Evolutionary conservation across 1,140 invertebrate genomes (phyloP), one percentile per base, ranked within the genome.

Genomic region (Uloborus diversus): DNA sequence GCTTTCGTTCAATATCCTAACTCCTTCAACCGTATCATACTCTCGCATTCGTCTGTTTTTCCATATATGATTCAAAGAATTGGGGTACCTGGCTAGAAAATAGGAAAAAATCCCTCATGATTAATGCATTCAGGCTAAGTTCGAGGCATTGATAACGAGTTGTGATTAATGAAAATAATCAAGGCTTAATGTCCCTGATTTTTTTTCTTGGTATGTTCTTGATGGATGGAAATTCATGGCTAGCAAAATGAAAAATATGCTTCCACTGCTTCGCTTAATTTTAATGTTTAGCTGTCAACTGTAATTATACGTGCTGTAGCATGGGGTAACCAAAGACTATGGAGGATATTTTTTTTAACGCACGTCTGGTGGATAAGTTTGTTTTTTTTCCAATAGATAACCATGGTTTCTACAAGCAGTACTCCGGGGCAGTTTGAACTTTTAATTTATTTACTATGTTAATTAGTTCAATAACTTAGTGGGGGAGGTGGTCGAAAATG

Each of bases 81-180:
- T n/a, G 9, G n/a, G n/a, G n/a, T 9, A 14, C n/a, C 51, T 20
- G 25, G 5, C 20, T 42, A 49, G 62, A 3, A 65, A 42, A 30
- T 0, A 47, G 25, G 47, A 23, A 13, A 56, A 53, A 56, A 57
- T 61, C 9, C n/a, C 4, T 7, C 33, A 37, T 75, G 59, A 75
- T 75, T 64, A 75, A 75, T 75, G 71, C 30, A 37, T 30, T 51
- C 32, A 25, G 30, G 33, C 28, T 27, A 23, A 27, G 9, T 51
- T 51, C 59, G 64, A 62, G 28, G 71, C 51, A 62, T 75, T 64
- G 71, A 75, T 75, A 75, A 75, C 37, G 59, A 64, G 71, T n/a
- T 14, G 42, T 75, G 71, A 75, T 75, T 75, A 75, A 75, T 75
- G 71, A 35, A 75, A 75, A 64, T 61, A 64, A 75, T 75, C 71